Evolutionary conservation across 2,888 invertebrate species (phyloP), one percentile per base, ranked within the genome.

Genomic region (Thereva unica): DNA sequence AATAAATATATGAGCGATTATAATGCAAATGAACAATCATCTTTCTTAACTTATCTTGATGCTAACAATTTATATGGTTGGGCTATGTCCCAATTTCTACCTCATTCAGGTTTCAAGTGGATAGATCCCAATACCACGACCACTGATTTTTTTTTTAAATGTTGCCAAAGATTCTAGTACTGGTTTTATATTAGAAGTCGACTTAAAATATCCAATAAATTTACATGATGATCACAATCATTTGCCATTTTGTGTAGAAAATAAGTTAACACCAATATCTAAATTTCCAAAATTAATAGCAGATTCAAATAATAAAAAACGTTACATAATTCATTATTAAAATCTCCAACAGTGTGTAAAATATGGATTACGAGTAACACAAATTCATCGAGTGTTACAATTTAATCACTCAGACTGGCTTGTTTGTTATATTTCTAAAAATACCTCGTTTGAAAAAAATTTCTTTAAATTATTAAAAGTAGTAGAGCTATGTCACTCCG

Each of bases 111-210:
- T 41, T 75, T 74, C 49, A 66, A 70, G 56, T 75, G 72, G 72
- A 37, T 68, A 45, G 55, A 68, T 50, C 41, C 52, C 35, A 66
- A 68, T 56, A 64, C 68, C 59, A 63, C 67, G 50, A 68, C 71
- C 42, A 66, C 63, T 53, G 67, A 68, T n/a, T 23, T 23, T 67
- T 41, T n/a, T 6, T 69, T 67, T 41, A 65, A 70, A 50, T 61
- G 69, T 61, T 41, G 42, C 2, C 66, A 9, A 41, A 41, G 35
- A 63, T 34, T 63, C 63, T 7, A 35, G 65, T 38, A 47, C 67
- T 40, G 76, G 77, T 4, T 76, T 74, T 66, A 74, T 76, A 49
- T 71, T 77, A 34, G 76, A 78, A 69, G 76, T 78, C 4, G 77
- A 78, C 67, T n/a, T 72, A 52, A 66, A 71, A 44, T 71, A 71